Evolutionary conservation across 1,140 invertebrate genomes (phyloP), one percentile per base, ranked within the genome.

Genomic region (Chionoecetes opilio): DNA sequence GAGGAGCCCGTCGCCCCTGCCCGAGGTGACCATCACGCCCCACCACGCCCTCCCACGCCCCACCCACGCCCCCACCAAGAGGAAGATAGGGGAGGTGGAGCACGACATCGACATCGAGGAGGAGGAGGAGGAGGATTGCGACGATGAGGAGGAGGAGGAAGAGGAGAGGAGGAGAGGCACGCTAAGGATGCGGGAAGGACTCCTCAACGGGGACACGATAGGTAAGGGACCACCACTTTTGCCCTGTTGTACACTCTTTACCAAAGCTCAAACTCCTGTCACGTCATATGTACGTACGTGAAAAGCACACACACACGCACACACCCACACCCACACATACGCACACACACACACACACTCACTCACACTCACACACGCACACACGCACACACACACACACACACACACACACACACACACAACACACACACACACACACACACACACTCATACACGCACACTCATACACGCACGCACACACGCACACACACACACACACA

Each of bases 21-120:
- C 90, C 0, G 90, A 95, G 41, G 94, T 95, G 21, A 92, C 94
- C 29, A 92, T 95, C 38, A 92, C 94, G 38, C 94, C 94, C 9
- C 89, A 87, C 34, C 82, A n/a, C 26, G 32, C 85, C 29, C 93
- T 46, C 37, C 37, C 26, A 17, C 91, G 35, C 85, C 17, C 32
- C 85, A 31, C 17, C 85, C 85, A 38, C 85, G 35, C 21, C 35
- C 29, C 88, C 35, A 14, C 88, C 82, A 17, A 87, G 82, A 89
- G 86, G 53, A 91, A 34, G 87, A 63, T 86, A 11, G 94, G 38
- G 14, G 94, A 95, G 35, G 94, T 92, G 32, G 94, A 95, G 37
- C 31, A 53, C 17, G 88, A 53, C 8, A 31, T 29, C 31, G 26
- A 53, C 26, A 35, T 14, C 0, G 53, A 91, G 89, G 89, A 91